Base-by-base conservation (phyloP, 2,113 vertebrate genomes). In the Ammodytes marinus region DNA sequence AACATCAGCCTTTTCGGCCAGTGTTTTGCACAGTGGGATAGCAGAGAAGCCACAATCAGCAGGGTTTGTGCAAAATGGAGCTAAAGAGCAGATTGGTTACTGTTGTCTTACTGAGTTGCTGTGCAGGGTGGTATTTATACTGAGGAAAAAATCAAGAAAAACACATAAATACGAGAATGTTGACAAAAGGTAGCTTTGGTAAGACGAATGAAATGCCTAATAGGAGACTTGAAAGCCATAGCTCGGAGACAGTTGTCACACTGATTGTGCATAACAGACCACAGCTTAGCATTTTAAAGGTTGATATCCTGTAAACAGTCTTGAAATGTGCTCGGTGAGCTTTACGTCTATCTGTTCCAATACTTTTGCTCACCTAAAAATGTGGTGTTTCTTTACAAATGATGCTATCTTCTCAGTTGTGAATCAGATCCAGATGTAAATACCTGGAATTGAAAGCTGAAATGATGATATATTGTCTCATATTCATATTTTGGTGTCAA, bases 1-100 rank as follows among this genome's bases (percentile, higher is more conserved):
- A 88, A 88, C 75, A 67, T 92, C 89, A 92, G 19, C 68, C 77
- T 80, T 74, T 89, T 55, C 77, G 81, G 75, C 60, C 69, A 70
- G 74, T 46, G 79, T 67, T 81, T 66, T 73, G 72, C 85, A 80
- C 84, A 83, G 82, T 59, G 76, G 79, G 80, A 74, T 61, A 15
- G n/a, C 75, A 45, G 43, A 50, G 19, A 52, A 82, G 53, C 40
- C 46, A 40, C 50, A 42, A 10, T 45, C 86, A 86, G 64, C 79
- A 37, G 85, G 73, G 61, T 40, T 78, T 70, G 52, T 52, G 80
- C 54, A 50, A 60, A 66, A 53, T 43, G 45, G 59, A 64, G 67
- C 43, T 55, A 43, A 61, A 78, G 75, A 52, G 58, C 10, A n/a
- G 61, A 61, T 58, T 19, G 27, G 27, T 27, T 27, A 27, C 27